phyloP scores from a whole-genome alignment of 2,113 vertebrate genomes.

The Daphoenositta chrysoptera region DNA sequence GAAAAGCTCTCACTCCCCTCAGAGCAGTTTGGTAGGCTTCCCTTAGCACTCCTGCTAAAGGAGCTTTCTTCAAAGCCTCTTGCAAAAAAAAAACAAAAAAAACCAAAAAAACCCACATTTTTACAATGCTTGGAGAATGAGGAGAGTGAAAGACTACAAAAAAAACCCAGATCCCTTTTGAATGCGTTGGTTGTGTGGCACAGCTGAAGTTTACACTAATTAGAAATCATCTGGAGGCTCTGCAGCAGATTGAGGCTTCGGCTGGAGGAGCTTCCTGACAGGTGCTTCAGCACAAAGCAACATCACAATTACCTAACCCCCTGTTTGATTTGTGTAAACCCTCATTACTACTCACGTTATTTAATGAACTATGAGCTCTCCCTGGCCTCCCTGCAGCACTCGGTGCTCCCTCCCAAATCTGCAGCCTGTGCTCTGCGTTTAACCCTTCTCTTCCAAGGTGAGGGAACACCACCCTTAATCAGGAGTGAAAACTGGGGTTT shows the following conservation, averaged over 20 bases:
- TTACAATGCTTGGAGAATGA: background rate
- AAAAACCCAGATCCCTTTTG: background rate
- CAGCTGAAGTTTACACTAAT: slow-evolving; percentile 70
- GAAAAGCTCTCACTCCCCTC: background rate
- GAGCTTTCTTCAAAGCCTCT: slow-evolving; percentile 3
- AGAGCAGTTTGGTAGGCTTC: background rate
- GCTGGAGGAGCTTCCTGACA: slow-evolving; percentile 71
- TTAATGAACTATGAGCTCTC: slow-evolving; percentile 72
- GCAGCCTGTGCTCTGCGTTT: background rate
- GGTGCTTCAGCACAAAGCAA: slow-evolving; percentile 72
- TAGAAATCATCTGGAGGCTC: slow-evolving; percentile 71
- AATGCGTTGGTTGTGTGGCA: slow-evolving; percentile 24
- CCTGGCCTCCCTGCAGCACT: slow-evolving; percentile 47
- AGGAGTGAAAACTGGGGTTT: background rate
- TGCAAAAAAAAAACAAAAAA: background rate
- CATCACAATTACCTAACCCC: slow-evolving; percentile 73
- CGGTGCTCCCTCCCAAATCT: background rate
- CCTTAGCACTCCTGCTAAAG: background rate
- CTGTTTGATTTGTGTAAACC: slow-evolving; percentile 74
- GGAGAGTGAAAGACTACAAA: background rate
- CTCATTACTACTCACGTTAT: slow-evolving; percentile 69
- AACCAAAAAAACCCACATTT: slow-evolving; percentile 18
- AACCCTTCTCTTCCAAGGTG: background rate
- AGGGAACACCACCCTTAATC: background rate
- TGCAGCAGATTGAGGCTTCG: slow-evolving; percentile 68